Evolutionary conservation across 2,888 invertebrate species (phyloP).

Genomic region (Plagodis dolabraria): DNA sequence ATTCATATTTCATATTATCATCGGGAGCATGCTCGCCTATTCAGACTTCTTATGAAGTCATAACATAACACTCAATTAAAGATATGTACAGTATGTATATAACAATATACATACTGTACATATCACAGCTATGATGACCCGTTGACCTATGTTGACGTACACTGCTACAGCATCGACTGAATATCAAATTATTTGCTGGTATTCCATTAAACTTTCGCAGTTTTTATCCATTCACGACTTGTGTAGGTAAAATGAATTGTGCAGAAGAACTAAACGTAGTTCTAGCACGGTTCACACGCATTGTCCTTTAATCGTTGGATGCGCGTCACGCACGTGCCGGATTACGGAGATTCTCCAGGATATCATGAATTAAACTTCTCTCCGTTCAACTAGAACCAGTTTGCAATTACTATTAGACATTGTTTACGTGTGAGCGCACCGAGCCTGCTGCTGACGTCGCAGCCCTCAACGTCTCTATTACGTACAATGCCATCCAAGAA

Average conservation of each 20-base stretch:
- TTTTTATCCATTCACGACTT: background rate
- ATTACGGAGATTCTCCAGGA: conserved; percentile 69
- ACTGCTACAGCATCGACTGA: too few species aligned
- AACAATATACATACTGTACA: too few species aligned
- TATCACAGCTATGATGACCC: too few species aligned
- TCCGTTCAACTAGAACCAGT: conserved; percentile 54
- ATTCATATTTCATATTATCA: too few species aligned
- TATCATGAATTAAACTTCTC: conserved; percentile 54
- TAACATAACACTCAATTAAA: too few species aligned
- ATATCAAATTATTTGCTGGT: background rate
- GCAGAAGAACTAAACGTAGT: too few species aligned
- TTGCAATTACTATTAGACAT: conserved; percentile 52
- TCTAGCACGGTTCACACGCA: conserved; percentile 7
- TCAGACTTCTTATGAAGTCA: too few species aligned
- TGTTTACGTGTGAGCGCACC: conserved; percentile 69
- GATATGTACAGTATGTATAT: too few species aligned
- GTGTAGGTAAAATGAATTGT: background rate
- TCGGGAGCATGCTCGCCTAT: too few species aligned
- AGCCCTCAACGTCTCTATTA: conserved; percentile 60
- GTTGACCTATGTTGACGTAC: too few species aligned
- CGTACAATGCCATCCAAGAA: conserved; percentile 52
- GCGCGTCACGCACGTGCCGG: conserved; percentile 49
- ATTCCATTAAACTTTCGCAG: background rate
- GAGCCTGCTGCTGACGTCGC: conserved; percentile 49
- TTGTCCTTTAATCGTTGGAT: conserved; percentile 31